Base-by-base conservation (phyloP, 2,797 vertebrate genomes). In the Enteromius argenteus region DNA sequence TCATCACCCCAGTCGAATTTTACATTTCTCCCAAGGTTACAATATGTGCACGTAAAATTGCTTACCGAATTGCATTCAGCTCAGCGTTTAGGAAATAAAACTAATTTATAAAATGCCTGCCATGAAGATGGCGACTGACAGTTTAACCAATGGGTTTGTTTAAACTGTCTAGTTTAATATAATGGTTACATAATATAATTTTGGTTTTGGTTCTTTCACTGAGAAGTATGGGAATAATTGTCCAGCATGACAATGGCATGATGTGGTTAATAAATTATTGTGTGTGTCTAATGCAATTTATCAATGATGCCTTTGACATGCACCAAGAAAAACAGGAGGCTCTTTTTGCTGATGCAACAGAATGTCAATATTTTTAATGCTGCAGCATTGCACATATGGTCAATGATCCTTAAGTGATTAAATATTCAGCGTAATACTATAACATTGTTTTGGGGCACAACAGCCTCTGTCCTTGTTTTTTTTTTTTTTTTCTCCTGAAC, bases 61-160 rank as follows among this genome's bases (percentile, higher is more conserved):
- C 86, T 51, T 44, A 71, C 9, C 67, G 85, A 89, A 87, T 90
- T 88, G 85, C 3, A 86, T 62, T 84, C n/a, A 49, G n/a, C 14
- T n/a, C 37, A 21, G 37, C 14, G 46, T 68, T 66, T 58, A 53
- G 56, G 27, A 53, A 17, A 21, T 27, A 62, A 79, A 71, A 80
- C 42, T 44, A 39, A 72, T 80, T 35, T 8, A 67, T 27, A 67
- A 68, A 44, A 66, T 14, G 35, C 14, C 58, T 53, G 19, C 80
- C 5, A 37, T 4, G 23, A 64, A 64, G 46, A 80, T 39, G 13
- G 64, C 1, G 30, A 67, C 27, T 66, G 42, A 72, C 51, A 35
- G 39, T 27, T 73, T 32, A 62, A 64, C n/a, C 23, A 51, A 27
- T 37, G n/a, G 11, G 21, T 74, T 64, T 19, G 44, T 51, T 49